Percentiles rank a stretch among this genome's conserved stretches.
phyloP scores from a whole-genome alignment of 2,888 invertebrate species.

The Drosophila tanythrix region DNA sequence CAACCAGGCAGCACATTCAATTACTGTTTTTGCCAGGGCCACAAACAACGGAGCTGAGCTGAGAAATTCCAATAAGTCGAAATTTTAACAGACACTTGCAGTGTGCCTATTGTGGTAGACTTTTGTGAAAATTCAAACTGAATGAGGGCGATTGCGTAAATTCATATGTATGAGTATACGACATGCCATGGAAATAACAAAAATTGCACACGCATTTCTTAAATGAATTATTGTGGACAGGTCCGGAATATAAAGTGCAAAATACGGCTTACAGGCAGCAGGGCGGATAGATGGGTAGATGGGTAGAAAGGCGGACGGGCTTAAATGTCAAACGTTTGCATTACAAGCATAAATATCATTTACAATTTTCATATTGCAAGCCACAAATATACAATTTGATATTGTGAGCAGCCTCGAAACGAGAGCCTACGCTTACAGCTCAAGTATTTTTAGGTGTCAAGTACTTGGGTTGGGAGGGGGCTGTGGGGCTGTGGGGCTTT shows the following conservation, averaged over 20 bases:
- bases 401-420: slow-evolving; percentile 27
- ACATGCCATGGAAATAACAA: slow-evolving; percentile 39
- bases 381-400: slow-evolving; percentile 69
- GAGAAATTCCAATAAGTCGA: slow-evolving; percentile 53
- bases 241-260: slow-evolving; percentile 28
- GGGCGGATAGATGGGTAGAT: background rate
- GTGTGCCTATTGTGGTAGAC: slow-evolving; percentile 30
- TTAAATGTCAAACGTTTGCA: slow-evolving; percentile 70
- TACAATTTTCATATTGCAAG: slow-evolving; percentile 69
- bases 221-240: slow-evolving; percentile 74
- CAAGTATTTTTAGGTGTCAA: slow-evolving; percentile 27
- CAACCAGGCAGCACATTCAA: slow-evolving; percentile 52
- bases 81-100: slow-evolving; percentile 49
- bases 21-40: slow-evolving; percentile 29
- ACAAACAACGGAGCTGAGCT: slow-evolving; percentile 5
- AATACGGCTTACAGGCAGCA: background rate
- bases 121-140: slow-evolving; percentile 24
- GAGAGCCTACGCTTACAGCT: slow-evolving; percentile 7
- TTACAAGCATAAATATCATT: slow-evolving; percentile 78
- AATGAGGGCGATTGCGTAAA: slow-evolving; percentile 41
- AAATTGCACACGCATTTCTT: slow-evolving; percentile 56
- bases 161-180: slow-evolving; percentile 26
- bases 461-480: background rate
- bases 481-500: background rate
- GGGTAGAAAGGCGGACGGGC: slow-evolving; percentile 21